These are phyloP conservation scores for Zonitis immaculata DNA, from an alignment of 2,888 invertebrate genomes.

Conservation along the genomic window DNA sequence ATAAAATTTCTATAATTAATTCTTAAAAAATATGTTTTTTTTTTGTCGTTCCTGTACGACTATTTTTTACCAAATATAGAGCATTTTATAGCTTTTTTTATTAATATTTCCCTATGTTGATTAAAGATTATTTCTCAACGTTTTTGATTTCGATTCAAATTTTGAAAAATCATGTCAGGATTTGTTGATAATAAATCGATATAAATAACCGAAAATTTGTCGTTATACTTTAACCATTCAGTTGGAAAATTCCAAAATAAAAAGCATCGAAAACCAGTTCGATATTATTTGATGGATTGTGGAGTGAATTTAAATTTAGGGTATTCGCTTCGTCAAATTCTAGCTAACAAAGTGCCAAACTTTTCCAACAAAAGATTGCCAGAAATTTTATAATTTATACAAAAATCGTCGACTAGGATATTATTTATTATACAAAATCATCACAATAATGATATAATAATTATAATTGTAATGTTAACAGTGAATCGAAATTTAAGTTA, in stretches of 20 bases:
- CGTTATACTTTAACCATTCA: background rate
- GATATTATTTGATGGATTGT: background rate
- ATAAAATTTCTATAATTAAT: too few species aligned
- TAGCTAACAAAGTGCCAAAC: background rate
- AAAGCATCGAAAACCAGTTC: background rate
- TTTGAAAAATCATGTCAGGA: background rate
- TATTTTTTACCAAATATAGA: too few species aligned
- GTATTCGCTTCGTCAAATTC: background rate
- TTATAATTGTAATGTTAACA: too few species aligned
- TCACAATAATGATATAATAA: too few species aligned
- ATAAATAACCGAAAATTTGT: background rate
- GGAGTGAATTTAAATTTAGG: background rate
- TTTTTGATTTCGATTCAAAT: background rate
- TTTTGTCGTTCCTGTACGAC: too few species aligned
- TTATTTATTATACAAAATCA: too few species aligned
- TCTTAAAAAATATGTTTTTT: too few species aligned
- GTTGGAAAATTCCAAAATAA: background rate
- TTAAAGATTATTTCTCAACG: too few species aligned
- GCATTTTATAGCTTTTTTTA: too few species aligned
- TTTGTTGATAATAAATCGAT: background rate
- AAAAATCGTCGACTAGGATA: background rate
- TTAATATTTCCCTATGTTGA: too few species aligned
- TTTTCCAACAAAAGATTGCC: background rate
- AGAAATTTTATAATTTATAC: background rate
- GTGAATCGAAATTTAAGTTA: too few species aligned